Percentiles rank a stretch among this genome's conserved stretches.
phyloP scores from a whole-genome alignment of 2,113 vertebrate genomes.

The Callopanchax toddi region DNA sequence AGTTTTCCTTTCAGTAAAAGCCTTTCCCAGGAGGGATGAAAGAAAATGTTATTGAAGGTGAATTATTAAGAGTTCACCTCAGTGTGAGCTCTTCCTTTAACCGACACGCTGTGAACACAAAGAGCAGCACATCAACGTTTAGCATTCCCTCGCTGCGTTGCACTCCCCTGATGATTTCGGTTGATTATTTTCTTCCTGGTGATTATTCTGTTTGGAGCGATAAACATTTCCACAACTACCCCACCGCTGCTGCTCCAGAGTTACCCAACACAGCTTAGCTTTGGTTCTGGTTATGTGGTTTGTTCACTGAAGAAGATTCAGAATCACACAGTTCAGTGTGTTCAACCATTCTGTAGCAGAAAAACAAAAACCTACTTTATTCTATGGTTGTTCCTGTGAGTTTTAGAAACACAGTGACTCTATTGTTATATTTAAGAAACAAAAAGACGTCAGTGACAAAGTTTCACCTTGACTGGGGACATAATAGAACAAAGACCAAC shows the following conservation, averaged over 20 bases:
- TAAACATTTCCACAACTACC: neutral
- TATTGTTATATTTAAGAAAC: no score
- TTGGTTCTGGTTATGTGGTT: neutral
- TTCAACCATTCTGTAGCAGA: no score
- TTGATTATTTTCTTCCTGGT: slow-evolving; percentile 6
- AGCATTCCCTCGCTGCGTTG: neutral
- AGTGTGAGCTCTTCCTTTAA: neutral
- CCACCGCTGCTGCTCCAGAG: neutral
- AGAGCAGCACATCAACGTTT: slow-evolving; percentile 2
- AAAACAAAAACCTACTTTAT: no score
- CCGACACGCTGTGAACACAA: slow-evolving; percentile 2
- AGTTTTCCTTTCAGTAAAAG: neutral
- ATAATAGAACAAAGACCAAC: no score
- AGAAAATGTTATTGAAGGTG: slow-evolving; percentile 35
- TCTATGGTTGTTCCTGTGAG: no score
- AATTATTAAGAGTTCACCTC: slow-evolving; percentile 1
- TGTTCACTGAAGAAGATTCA: neutral
- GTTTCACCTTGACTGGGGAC: no score
- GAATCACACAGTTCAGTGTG: no score
- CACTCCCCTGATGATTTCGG: neutral
- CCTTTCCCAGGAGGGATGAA: neutral
- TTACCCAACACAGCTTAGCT: neutral
- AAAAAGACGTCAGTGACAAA: no score
- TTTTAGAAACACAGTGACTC: no score
- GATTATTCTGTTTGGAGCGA: slow-evolving; percentile 4